Base-by-base conservation (phyloP, 2,888 invertebrate species). In the Arctia plantaginis region DNA sequence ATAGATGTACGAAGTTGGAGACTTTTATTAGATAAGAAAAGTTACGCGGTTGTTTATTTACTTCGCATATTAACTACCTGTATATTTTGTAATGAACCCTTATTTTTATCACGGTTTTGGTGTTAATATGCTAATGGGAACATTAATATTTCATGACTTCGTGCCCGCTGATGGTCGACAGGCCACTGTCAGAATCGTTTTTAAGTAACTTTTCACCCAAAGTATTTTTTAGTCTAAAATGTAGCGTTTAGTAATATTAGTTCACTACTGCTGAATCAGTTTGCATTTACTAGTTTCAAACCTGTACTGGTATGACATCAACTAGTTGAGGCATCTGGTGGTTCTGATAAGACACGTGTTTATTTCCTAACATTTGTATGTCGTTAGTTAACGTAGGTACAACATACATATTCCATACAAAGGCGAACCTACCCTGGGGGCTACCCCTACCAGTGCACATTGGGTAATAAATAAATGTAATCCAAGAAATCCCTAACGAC, bases 1-100 rank as follows among this genome's bases (percentile, higher is more conserved):
- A 80, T 82, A 77, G 87, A 88, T 84, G 84, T 87, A 82, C 82
- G 83, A 86, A 88, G 85, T 84, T 85, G 71, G 70, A 68, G 77
- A 82, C 77, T 78, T 83, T 79, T 77, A 85, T 83, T 81, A 79
- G 80, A 82, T 77, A 84, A 74, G 71, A 67, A 72, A 77, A 82
- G 76, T 80, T 79, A 78, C 81, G 77, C 76, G 70, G 65, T 47
- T 79, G 71, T 84, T 81, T 81, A 81, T 83, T 80, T 80, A 71
- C 67, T 80, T 59, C 41, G 75, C 33, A 67, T 76, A 80, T 80
- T 78, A 75, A 83, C 80, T 78, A 51, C 33, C 64, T 6, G 18
- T 73, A 55, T 55, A 64, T 64, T 68, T 70, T 70, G 30, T 73
- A 30, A 73, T 65, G 39, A 35, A 35, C 33, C 23, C 27, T 18